phyloP scores from a whole-genome alignment of 1,140 invertebrate species.

The Lucilia sericata region DNA sequence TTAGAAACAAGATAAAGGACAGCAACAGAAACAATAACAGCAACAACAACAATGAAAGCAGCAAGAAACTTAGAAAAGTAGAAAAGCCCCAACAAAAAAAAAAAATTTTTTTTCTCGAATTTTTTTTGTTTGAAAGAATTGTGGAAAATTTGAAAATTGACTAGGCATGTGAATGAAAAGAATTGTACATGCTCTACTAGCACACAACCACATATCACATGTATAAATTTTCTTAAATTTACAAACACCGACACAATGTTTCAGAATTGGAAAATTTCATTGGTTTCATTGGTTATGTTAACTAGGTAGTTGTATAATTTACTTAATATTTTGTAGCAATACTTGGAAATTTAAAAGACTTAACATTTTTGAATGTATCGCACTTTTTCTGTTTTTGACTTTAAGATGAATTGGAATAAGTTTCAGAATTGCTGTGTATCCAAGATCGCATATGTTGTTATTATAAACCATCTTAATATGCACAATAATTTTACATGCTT shows the following conservation, averaged over 20 bases:
- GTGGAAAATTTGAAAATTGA: constrained; percentile 19
- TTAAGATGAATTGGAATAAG: too few species aligned
- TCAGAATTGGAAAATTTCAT: background rate
- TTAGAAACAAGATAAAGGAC: constrained; percentile 43
- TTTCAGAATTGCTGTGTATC: too few species aligned
- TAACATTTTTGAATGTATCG: too few species aligned
- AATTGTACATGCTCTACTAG: background rate
- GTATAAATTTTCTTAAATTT: background rate
- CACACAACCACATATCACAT: background rate
- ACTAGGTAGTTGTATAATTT: too few species aligned
- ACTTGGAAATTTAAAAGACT: too few species aligned
- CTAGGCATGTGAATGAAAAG: constrained; percentile 2
- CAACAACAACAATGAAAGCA: constrained; percentile 41
- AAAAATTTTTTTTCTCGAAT: background rate
- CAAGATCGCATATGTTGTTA: too few species aligned
- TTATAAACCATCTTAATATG: too few species aligned
- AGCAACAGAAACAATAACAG: constrained; percentile 42
- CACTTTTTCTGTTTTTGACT: too few species aligned
- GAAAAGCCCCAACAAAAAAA: background rate
- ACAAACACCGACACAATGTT: background rate
- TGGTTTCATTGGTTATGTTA: too few species aligned
- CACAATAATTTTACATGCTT: too few species aligned
- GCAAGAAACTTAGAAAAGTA: constrained; percentile 30
- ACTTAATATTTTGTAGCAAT: too few species aligned
- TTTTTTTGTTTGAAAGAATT: background rate